Evolutionary conservation across 1,140 invertebrate species (phyloP).

Genomic region (Platyura marginata): DNA sequence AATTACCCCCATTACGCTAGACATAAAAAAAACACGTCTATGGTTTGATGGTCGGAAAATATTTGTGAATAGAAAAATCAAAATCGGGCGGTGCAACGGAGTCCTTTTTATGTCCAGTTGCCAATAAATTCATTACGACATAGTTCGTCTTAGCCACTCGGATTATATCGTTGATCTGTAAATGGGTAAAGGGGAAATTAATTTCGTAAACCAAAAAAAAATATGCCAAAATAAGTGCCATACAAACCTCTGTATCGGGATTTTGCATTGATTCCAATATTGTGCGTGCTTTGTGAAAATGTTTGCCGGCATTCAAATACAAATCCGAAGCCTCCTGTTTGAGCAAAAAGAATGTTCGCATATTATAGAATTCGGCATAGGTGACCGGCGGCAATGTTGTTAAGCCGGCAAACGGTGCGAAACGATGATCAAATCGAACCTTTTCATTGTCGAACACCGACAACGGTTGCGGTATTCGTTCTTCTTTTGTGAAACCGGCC

Average conservation of each 20-base stretch:
- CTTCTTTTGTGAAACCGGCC: slow-evolving; percentile 35
- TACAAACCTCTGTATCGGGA: slow-evolving; percentile 56
- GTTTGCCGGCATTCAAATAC: slow-evolving; percentile 69
- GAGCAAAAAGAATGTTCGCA: slow-evolving; percentile 26
- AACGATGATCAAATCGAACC: slow-evolving; percentile 85
- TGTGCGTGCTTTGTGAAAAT: slow-evolving; percentile 78
- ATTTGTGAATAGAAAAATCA: slow-evolving; percentile 72
- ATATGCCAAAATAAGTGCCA: too few relatives aligned
- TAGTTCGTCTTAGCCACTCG: slow-evolving; percentile 90
- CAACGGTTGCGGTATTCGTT: slow-evolving; percentile 51
- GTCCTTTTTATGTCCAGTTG: slow-evolving; percentile 78
- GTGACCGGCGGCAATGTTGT: slow-evolving; percentile 79
- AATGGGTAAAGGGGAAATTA: slow-evolving; percentile 14
- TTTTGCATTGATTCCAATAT: slow-evolving; percentile 62
- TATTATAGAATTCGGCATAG: slow-evolving; percentile 66
- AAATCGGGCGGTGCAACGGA: slow-evolving; percentile 69
- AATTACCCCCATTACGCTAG: background rate
- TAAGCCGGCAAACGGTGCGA: slow-evolving; percentile 70
- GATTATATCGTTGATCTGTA: slow-evolving; percentile 61
- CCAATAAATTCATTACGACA: slow-evolving; percentile 79
- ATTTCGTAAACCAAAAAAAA: slow-evolving; percentile 1
- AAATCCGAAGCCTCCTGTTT: slow-evolving; percentile 24
- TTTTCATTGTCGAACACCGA: slow-evolving; percentile 83
- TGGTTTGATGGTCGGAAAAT: slow-evolving; percentile 78
- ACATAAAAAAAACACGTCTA: background rate